These are phyloP conservation scores for Eufriesea mexicana DNA, from an alignment of 1,140 invertebrate species.

Conservation along the genomic window DNA sequence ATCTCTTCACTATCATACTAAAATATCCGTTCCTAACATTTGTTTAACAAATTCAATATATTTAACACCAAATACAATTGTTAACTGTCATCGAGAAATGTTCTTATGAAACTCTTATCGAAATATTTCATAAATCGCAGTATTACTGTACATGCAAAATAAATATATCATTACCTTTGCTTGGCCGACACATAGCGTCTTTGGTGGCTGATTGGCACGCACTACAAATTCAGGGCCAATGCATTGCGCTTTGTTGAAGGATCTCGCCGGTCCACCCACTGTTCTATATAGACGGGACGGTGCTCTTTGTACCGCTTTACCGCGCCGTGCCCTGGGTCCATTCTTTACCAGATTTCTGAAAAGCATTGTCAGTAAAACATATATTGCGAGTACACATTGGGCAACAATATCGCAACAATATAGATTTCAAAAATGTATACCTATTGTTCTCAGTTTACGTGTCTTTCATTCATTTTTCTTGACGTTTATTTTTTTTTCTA, in stretches of 20 bases:
- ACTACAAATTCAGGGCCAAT: constrained; percentile 90
- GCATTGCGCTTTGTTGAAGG: constrained; percentile 82
- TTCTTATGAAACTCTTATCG: too few relatives aligned
- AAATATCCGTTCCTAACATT: too few relatives aligned
- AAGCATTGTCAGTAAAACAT: constrained; percentile 36
- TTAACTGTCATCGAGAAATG: too few relatives aligned
- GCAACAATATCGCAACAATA: too few relatives aligned
- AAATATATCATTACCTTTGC: constrained; percentile 75
- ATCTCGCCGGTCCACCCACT: constrained; percentile 79
- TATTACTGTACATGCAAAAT: not conserved
- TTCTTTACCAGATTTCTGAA: constrained; percentile 74
- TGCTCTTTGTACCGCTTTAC: constrained; percentile 87
- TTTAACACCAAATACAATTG: too few relatives aligned
- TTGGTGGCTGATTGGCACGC: constrained; percentile 85
- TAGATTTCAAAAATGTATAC: too few relatives aligned
- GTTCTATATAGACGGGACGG: constrained; percentile 87
- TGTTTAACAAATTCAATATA: too few relatives aligned
- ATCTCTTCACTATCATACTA: too few relatives aligned
- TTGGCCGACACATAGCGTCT: constrained; percentile 83
- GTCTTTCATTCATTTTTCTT: too few relatives aligned
- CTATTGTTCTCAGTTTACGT: too few relatives aligned
- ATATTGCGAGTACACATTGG: not conserved
- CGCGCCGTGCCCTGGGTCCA: constrained; percentile 77
- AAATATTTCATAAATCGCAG: not conserved
- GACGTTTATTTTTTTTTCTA: too few relatives aligned